These are phyloP conservation scores for Sycobia sp. DNA, from an alignment of 1,140 invertebrate species.

Conservation along the genomic window DNA sequence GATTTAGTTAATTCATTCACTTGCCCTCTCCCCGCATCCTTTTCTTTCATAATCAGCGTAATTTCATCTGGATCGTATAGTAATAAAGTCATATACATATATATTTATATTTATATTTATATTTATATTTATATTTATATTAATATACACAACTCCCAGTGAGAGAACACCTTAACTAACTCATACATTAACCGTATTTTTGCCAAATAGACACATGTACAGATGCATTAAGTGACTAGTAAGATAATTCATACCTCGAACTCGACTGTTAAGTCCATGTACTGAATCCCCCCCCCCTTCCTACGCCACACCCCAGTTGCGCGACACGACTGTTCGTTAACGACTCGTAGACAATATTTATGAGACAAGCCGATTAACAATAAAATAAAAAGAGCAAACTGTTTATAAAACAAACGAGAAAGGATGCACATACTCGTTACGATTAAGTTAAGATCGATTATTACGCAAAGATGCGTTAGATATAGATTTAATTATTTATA, in stretches of 20 bases:
- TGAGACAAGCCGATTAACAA: constrained; percentile 47
- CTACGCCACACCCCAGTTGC: constrained; percentile 54
- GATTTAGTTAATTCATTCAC: too few relatives aligned
- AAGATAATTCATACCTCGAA: too few relatives aligned
- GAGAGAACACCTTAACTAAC: too few relatives aligned
- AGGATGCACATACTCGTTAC: constrained; percentile 21
- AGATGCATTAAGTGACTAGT: too few relatives aligned
- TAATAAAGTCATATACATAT: too few relatives aligned
- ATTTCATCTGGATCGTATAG: too few relatives aligned
- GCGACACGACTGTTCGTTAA: constrained; percentile 51
- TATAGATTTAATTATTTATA: constrained; percentile 23
- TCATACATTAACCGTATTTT: constrained; percentile 16
- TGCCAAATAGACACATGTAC: constrained; percentile 21
- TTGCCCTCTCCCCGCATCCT: too few relatives aligned
- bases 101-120: too few relatives aligned
- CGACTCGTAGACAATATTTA: constrained; percentile 60
- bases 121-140: too few relatives aligned
- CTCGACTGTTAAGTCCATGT: background rate
- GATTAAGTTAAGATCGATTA: constrained; percentile 23
- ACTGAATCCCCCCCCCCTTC: constrained; percentile 51
- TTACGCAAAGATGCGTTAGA: constrained; percentile 10
- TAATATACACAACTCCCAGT: too few relatives aligned
- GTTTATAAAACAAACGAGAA: constrained; percentile 39
- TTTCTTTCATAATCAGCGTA: too few relatives aligned
- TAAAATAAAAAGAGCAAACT: constrained; percentile 39